These are phyloP conservation scores for Caenorhabditis elegans DNA, from an alignment of 1,140 invertebrate species.

Conservation along the genomic window DNA sequence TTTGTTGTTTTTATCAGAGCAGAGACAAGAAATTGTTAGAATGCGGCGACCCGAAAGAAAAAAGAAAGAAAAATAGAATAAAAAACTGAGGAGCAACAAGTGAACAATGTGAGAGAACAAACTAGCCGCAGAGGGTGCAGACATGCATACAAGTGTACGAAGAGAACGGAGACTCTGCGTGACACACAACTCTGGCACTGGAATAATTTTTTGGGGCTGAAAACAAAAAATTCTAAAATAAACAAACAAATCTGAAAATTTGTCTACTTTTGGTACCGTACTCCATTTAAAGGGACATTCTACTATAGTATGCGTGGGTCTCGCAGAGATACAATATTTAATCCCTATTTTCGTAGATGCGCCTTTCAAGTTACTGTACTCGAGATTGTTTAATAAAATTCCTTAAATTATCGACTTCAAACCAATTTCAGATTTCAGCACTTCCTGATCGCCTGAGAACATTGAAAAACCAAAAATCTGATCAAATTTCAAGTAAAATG, in stretches of 20 bases:
- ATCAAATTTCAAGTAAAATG: too few relatives aligned
- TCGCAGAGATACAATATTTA: too few relatives aligned
- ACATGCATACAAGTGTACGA: neutral
- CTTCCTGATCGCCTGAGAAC: too few relatives aligned
- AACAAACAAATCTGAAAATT: neutral
- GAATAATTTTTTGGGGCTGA: neutral
- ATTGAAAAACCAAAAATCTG: too few relatives aligned
- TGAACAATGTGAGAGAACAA: neutral
- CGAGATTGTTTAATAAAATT: too few relatives aligned
- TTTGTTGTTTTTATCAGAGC: neutral
- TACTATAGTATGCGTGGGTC: too few relatives aligned
- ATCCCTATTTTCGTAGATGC: too few relatives aligned
- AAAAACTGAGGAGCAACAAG: slow-evolving; percentile 12
- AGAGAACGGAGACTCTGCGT: neutral
- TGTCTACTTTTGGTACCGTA: too few relatives aligned
- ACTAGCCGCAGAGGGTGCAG: neutral
- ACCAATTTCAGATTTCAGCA: too few relatives aligned
- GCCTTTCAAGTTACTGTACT: too few relatives aligned
- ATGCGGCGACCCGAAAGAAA: neutral
- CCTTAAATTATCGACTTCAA: too few relatives aligned
- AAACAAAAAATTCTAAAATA: neutral
- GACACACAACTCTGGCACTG: neutral
- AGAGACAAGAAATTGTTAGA: neutral
- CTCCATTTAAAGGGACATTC: too few relatives aligned
- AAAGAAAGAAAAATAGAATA: neutral